Evolutionary conservation across 2,888 invertebrate genomes (phyloP), one percentile per base, ranked within the genome.

Genomic region (Limnephilus lunatus): DNA sequence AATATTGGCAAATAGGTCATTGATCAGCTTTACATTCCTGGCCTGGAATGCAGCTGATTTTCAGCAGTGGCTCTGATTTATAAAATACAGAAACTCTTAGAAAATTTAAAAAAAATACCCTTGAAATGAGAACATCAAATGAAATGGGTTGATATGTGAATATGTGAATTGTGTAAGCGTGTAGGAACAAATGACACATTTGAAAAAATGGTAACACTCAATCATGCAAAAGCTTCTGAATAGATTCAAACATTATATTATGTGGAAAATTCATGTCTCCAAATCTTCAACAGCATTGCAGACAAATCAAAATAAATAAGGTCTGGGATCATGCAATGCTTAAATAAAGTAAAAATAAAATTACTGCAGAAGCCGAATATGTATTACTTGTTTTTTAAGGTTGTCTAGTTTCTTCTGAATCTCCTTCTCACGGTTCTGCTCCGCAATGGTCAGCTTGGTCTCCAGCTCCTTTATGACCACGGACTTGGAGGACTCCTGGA

Each of bases 391-490:
- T 96, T 98, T 98, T 95, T 98, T 98, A 95, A 98, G 97, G 95
- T 97, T 97, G 95, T 98, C 98, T 95, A 98, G 96, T 96, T 98
- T 98, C 96, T 97, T 98, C 96, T 98, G 98, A 94, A 98, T 97
- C 95, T 98, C 98, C 95, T 97, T 97, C 95, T 98, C 98, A 94
- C 98, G 97, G 95, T 98, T 98, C 95, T 97, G 97, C 95, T 98
- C 98, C 94, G 98, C 98, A 94, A 97, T 96, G 94, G 97, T 97
- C 94, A 98, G 97, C 96, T 98, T 98, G 95, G 96, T 97, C 95
- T 97, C 97, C 94, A 96, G 97, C 95, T 97, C 97, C 95, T 97
- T 97, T 94, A 97, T 97, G 94, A 97, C 97, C 95, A 97, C 97
- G 94, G 97, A 96, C 95, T 97, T 97, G 94, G 97, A 97, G 94